Conservation (phyloP, 2,888 invertebrate genomes). For the Ectobius pallidus region DNA sequence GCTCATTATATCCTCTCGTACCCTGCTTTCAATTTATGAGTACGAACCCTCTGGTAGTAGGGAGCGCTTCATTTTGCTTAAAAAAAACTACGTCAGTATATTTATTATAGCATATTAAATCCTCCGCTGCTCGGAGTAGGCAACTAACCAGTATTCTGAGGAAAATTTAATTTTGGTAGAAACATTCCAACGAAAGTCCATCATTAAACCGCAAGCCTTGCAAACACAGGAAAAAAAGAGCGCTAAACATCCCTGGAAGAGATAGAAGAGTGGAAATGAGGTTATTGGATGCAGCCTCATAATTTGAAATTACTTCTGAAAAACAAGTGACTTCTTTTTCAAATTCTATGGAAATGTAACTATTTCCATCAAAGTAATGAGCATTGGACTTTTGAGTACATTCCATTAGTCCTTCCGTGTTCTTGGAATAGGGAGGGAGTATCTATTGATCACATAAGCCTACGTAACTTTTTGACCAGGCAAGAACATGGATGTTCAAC, state of each 20-base stretch:
- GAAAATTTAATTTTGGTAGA: neutral
- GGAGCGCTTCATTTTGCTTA: neutral
- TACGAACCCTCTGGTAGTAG: too few relatives aligned
- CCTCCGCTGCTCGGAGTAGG: neutral
- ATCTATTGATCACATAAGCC: too few relatives aligned
- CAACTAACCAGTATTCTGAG: neutral
- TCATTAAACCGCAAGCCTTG: neutral
- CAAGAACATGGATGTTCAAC: too few relatives aligned
- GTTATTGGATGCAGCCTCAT: neutral
- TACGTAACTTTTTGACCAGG: too few relatives aligned
- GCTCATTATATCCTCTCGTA: neutral
- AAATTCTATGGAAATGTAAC: too few relatives aligned
- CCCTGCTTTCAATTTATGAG: neutral
- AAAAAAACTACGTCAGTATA: neutral
- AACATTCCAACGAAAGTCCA: neutral
- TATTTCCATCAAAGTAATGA: too few relatives aligned
- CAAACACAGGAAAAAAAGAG: neutral
- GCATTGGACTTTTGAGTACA: too few relatives aligned
- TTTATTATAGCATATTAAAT: slow-evolving; percentile 7
- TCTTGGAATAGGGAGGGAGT: too few relatives aligned
- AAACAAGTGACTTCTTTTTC: too few relatives aligned
- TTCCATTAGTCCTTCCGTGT: too few relatives aligned
- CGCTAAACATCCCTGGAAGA: too few relatives aligned
- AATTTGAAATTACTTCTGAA: neutral
- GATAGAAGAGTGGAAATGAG: neutral